Evolutionary conservation across 1,140 invertebrate genomes (phyloP).

Genomic region (Heliconius eleuchia): DNA sequence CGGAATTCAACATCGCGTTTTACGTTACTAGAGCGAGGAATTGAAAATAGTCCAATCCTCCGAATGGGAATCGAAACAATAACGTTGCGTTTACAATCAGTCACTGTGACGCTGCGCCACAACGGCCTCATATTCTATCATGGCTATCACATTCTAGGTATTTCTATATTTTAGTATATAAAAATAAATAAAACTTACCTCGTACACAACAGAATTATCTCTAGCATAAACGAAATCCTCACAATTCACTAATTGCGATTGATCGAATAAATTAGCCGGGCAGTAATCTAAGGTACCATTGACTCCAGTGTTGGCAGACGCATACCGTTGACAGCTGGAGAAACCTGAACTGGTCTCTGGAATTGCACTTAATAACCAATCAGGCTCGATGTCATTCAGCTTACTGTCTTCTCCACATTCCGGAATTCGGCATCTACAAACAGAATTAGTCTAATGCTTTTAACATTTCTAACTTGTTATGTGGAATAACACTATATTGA

Average conservation of each 20-base stretch:
- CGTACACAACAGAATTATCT: slow-evolving; percentile 69
- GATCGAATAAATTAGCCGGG: slow-evolving; percentile 52
- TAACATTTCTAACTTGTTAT: too few relatives aligned
- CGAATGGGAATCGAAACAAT: too few relatives aligned
- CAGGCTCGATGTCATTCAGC: slow-evolving; percentile 39
- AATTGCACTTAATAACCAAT: slow-evolving; percentile 66
- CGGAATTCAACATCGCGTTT: too few relatives aligned
- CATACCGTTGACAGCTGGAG: slow-evolving; percentile 53
- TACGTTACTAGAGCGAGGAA: too few relatives aligned
- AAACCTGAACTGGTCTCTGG: slow-evolving; percentile 48
- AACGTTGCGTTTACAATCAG: too few relatives aligned
- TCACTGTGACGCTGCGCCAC: too few relatives aligned
- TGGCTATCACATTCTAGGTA: too few relatives aligned
- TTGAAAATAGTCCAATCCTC: too few relatives aligned
- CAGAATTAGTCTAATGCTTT: neutral
- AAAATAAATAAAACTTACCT: slow-evolving; percentile 51
- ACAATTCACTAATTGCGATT: slow-evolving; percentile 42
- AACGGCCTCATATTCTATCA: too few relatives aligned
- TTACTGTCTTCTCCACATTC: slow-evolving; percentile 65
- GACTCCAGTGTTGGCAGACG: slow-evolving; percentile 14
- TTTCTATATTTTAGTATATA: too few relatives aligned
- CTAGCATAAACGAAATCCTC: slow-evolving; percentile 64
- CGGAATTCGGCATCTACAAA: slow-evolving; percentile 65
- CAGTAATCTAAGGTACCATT: slow-evolving; percentile 55
- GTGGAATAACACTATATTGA: too few relatives aligned